phyloP scores from a whole-genome alignment of 1,140 invertebrate genomes.

The Himalopsyche phryganea region DNA sequence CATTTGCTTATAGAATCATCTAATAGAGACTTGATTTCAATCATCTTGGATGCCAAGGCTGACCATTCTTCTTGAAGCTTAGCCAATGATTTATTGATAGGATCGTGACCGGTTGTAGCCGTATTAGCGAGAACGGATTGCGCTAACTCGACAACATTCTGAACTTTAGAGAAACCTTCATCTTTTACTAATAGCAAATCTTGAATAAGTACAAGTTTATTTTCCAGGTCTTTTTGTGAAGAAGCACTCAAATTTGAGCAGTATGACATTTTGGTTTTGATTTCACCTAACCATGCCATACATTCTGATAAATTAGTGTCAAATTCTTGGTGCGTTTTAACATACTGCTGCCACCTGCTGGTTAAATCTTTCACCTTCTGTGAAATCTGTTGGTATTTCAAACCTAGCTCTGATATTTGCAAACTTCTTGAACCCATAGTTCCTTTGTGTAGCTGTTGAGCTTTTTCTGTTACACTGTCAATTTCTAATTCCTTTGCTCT shows the following conservation, averaged over 20 bases:
- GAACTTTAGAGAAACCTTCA: constrained; percentile 84
- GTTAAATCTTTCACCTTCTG: constrained; percentile 89
- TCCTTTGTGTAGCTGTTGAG: constrained; percentile 77
- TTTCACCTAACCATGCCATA: constrained; percentile 77
- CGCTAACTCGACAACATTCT: constrained; percentile 81
- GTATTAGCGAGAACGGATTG: constrained; percentile 92
- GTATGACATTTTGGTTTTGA: constrained; percentile 78
- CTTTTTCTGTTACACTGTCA: constrained; percentile 86
- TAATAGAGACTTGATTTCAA: constrained; percentile 83
- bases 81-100: constrained; percentile 78
- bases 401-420: constrained; percentile 80
- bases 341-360: constrained; percentile 88
- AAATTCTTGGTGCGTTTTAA: constrained; percentile 85
- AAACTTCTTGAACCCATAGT: constrained; percentile 59
- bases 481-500: constrained; percentile 89
- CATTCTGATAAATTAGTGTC: constrained; percentile 76
- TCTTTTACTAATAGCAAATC: constrained; percentile 86
- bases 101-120: constrained; percentile 78
- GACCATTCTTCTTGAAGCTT: constrained; percentile 90
- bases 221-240: constrained; percentile 81
- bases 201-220: constrained; percentile 79
- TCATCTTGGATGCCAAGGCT: constrained; percentile 78
- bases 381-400: constrained; percentile 87
- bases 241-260: constrained; percentile 78
- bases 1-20: constrained; percentile 88